Base-by-base conservation (phyloP, 2,797 vertebrate genomes). In the Jordanella pulchra region DNA sequence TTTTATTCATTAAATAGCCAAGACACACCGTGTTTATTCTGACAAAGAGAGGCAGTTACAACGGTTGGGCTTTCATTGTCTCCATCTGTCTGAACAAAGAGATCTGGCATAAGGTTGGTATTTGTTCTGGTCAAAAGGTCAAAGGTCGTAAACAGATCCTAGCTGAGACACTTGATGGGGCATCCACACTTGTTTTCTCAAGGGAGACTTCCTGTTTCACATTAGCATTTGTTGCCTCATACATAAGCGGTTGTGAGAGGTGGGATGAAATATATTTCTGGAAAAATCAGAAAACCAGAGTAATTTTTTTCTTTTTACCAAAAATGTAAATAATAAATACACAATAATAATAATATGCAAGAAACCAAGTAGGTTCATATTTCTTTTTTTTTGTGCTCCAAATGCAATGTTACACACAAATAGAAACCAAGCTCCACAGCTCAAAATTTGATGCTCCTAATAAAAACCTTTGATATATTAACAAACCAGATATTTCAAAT, bases 111-210 rank as follows among this genome's bases (percentile, higher is more conserved):
- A 84, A 85, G 79, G 83, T 77, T 81, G 35, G 32, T 21, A 65
- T 91, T 90, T 76, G 82, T 82, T 84, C 79, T 78, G 85, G 84
- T 87, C 77, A 82, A 78, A 82, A 67, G 86, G 84, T 87, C 69
- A 87, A 85, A 86, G 84, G 84, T 89, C 15, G 18, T 81, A 77
- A 88, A 87, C 81, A 76, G 83, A 75, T 79, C 14, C 25, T 42
- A 32, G 7, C n/a, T 1, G 45, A 44, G 61, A 32, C 72, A 12
- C 28, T 13, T 55, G 60, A 42, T n/a, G 1, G 71, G 72, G 73
- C 63, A 76, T 69, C 80, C 68, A 67, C 44, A 45, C 14, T 80
- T 76, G 75, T 87, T 88, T 81, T 75, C 82, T 89, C 84, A 77
- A 73, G 79, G 75, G 84, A 83, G 65, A 65, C 66, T 79, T 47